Base-by-base conservation (phyloP, 1,140 invertebrate genomes). In the Hypsibius dujardini region DNA sequence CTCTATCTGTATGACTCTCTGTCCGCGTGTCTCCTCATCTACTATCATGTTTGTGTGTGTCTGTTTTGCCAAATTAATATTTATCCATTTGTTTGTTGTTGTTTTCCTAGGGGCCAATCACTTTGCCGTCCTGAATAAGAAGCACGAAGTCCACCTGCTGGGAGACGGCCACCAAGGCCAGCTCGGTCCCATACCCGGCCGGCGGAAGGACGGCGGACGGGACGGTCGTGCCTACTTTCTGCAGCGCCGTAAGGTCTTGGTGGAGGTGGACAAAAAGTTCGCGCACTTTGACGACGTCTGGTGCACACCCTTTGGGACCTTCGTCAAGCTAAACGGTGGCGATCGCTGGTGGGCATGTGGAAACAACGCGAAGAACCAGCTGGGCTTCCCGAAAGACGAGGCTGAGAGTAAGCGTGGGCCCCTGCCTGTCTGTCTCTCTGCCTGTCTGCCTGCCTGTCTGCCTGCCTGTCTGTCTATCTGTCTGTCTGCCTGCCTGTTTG, bases 301-400 rank as follows among this genome's bases (percentile, higher is more conserved):
- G 50, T 56, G 50, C n/a, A 56, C 50, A 56, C 50, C 50, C 7
- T 56, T 7, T 56, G 50, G 7, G 50, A 56, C 50, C 7, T 56
- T 56, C n/a, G 50, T 56, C 7, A 56, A 67, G 62, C 12, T 3
- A 3, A 42, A 7, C 12, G 42, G 3, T 7, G 7, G 45, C 3
- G 62, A 67, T 14, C 7, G 62, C 7, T 67, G 62, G 62, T 67
- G 12, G 3, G 62, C 62, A 7, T 67, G 7, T 3, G 62, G 62
- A 7, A 67, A 67, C 45, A 67, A 67, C 42, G 7, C 3, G 12
- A 67, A 42, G 42, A 67, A 67, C 42, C 62, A 67, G 42, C 62
- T 67, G 3, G 62, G 62, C 7, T 67, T 67, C 42, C 62, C 62
- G n/a, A n/a, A n/a, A n/a, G n/a, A n/a, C n/a, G n/a, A n/a, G n/a